Evolutionary conservation across 2,888 invertebrate genomes (phyloP), one percentile per base, ranked within the genome.

Genomic region (Apamea anceps): DNA sequence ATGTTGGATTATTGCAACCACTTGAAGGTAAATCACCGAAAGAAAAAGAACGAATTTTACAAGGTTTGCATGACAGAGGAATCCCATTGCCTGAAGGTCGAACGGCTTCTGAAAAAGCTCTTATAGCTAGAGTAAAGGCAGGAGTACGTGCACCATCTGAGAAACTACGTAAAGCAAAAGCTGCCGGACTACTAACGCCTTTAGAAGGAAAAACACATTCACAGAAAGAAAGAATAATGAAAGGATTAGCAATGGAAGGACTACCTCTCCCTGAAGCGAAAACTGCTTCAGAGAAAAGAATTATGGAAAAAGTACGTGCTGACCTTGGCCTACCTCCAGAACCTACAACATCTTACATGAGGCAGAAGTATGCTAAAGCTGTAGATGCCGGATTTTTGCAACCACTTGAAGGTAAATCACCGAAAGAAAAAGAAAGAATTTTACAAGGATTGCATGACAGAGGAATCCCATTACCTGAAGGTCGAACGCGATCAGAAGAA

Each of bases 401-500:
- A 13, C 75, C 75, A 0, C 32, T 75, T 1, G 75, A 75, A 13
- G 73, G 75, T 25, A 75, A 75, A 57, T 51, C 75, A 10, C 51
- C 6, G 0, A 21, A 4, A 21, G 37, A 75, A 51, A 75, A 75
- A 54, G 37, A 72, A 28, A 72, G 51, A 42, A 75, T 75, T 28
- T 15, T 75, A 28, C 37, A 12, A 37, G 72, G 37, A 7, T 72
- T 75, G 42, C 15, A 54, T 42, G 51, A 28, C 21, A 28, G n/a
- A 28, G 75, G 75, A 10, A 75, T 75, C 1, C 72, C 72, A 28
- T 42, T 75, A 28, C 75, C 75, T 15, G 72, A 54, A n/a, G 77
- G 63, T 10, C n/a, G 77, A 21, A 65, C 77, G 10, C 1, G 10
- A 32, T 77, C 77, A 10, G 77, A 77, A 2, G 7, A 13, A 54